phyloP scores from a whole-genome alignment of 2,888 invertebrate genomes.

The Protonemura montana region DNA sequence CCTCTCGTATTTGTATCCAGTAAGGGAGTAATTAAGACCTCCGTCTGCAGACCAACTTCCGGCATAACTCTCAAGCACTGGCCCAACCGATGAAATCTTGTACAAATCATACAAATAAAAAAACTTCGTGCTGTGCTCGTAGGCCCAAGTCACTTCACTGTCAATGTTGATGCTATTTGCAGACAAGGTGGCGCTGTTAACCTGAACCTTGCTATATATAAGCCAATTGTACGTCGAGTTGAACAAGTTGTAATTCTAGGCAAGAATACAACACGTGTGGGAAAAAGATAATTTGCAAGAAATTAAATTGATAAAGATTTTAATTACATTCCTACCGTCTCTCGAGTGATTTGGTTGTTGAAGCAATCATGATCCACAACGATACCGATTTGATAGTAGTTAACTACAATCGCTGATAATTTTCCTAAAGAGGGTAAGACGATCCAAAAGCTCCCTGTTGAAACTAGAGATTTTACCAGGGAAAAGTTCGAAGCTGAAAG shows the following conservation, averaged over 20 bases:
- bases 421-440: neutral
- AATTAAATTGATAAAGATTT: neutral
- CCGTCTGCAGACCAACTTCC: slow-evolving; percentile 1
- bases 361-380: neutral
- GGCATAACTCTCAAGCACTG: neutral
- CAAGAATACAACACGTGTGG: neutral
- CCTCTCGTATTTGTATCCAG: slow-evolving; percentile 14
- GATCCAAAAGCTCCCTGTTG: neutral
- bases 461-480: neutral
- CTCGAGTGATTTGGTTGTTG: neutral
- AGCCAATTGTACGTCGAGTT: slow-evolving; percentile 7
- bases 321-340: neutral
- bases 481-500: neutral
- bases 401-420: neutral
- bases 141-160: slow-evolving; percentile 34
- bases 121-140: neutral
- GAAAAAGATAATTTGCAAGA: neutral
- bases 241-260: neutral
- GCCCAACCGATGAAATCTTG: neutral
- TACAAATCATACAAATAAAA: neutral
- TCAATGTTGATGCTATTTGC: neutral
- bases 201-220: neutral
- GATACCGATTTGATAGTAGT: neutral
- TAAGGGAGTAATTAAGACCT: neutral
- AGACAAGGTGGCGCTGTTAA: neutral